These are phyloP conservation scores for Pteria penguin DNA, from an alignment of 2,888 invertebrate genomes.

Conservation along the genomic window DNA sequence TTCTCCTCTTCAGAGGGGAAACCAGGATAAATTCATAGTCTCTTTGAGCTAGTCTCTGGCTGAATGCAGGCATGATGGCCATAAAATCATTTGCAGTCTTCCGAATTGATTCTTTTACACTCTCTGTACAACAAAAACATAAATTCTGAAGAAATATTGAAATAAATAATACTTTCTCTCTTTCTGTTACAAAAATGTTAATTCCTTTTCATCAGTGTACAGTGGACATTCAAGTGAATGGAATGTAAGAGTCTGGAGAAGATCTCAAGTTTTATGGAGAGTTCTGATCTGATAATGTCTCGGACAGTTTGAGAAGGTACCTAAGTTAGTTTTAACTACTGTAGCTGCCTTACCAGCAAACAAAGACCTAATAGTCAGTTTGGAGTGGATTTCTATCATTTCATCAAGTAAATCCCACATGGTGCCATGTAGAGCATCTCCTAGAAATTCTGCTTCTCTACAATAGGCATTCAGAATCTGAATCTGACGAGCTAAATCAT, in stretches of 20 bases:
- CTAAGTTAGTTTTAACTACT: no score
- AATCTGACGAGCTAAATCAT: slow-evolving; percentile 74
- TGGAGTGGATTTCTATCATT: slow-evolving; percentile 70
- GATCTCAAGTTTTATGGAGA: no score
- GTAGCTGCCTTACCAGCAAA: slow-evolving; percentile 75
- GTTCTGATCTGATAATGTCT: no score
- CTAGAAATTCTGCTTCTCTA: slow-evolving; percentile 73
- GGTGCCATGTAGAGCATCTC: slow-evolving; percentile 73
- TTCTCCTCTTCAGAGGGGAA: slow-evolving; percentile 67
- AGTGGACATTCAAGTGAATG: no score
- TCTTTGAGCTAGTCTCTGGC: slow-evolving; percentile 72
- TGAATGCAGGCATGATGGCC: slow-evolving; percentile 73
- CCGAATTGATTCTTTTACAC: slow-evolving; percentile 73
- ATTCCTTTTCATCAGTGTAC: no score
- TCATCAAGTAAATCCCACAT: slow-evolving; percentile 76
- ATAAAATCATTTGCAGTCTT: slow-evolving; percentile 71
- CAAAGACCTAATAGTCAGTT: slow-evolving; percentile 70
- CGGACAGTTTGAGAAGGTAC: no score
- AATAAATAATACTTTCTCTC: no score
- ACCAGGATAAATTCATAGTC: slow-evolving; percentile 76
- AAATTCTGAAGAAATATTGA: no score
- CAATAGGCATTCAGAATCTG: slow-evolving; percentile 76
- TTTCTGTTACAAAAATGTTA: no score
- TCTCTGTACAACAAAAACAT: slow-evolving; percentile 70
- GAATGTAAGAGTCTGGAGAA: no score